These are phyloP conservation scores for Arctopsyche grandis DNA, from an alignment of 1,140 invertebrate species.

Conservation along the genomic window DNA sequence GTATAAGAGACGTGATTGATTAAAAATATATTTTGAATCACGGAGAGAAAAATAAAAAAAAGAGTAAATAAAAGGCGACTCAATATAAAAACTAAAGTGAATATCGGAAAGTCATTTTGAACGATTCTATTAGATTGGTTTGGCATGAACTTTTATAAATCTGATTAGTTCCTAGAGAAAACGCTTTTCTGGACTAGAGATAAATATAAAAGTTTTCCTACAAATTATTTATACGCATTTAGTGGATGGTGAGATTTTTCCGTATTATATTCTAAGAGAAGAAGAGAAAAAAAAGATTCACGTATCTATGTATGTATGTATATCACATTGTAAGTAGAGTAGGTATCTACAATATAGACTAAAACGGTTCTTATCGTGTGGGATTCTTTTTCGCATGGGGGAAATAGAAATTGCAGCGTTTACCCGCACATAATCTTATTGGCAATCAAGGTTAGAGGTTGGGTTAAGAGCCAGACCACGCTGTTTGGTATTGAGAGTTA, in stretches of 20 bases:
- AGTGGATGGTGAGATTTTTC: not conserved
- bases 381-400: conserved; percentile 29
- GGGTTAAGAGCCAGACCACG: conserved; percentile 48
- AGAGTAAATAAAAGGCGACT: not conserved
- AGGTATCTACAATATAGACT: not conserved
- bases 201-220: conserved; percentile 1
- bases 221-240: not conserved
- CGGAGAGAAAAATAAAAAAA: not conserved
- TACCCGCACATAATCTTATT: conserved; percentile 53
- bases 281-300: not conserved
- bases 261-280: not conserved
- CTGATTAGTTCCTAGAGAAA: not conserved
- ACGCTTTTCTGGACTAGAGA: not conserved
- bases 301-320: no score
- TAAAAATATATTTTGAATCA: no score
- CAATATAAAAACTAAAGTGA: conserved; percentile 58
- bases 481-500: conserved; percentile 47
- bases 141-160: conserved; percentile 50
- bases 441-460: conserved; percentile 55
- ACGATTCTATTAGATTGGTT: conserved; percentile 66
- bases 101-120: conserved; percentile 66
- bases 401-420: conserved; percentile 40
- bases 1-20: no score
- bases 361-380: conserved; percentile 25
- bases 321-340: not conserved